Evolutionary conservation across 1,140 invertebrate genomes (phyloP).

Genomic region (Drosophila mojavensis): DNA sequence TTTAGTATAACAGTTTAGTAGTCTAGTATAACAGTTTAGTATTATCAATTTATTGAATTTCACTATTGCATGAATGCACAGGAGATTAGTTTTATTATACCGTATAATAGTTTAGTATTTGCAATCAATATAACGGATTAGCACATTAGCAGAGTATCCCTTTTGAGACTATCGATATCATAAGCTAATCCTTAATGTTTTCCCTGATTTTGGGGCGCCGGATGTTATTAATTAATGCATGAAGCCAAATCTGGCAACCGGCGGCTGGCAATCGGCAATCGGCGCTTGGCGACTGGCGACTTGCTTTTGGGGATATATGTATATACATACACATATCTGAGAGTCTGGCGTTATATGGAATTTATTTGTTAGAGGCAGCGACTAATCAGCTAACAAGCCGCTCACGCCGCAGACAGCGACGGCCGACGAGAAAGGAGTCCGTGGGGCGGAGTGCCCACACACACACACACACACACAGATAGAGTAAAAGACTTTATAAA

Average conservation of each 20-base stretch:
- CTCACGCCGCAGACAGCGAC: constrained; percentile 63
- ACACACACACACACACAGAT: not conserved
- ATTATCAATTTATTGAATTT: too few relatives aligned
- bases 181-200: constrained; percentile 15
- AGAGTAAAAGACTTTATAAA: constrained; percentile 59
- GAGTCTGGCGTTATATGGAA: constrained; percentile 71
- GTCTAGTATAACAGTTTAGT: too few relatives aligned
- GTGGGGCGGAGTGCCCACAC: not conserved
- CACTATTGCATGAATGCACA: too few relatives aligned
- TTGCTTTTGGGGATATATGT: constrained; percentile 36
- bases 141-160: not conserved
- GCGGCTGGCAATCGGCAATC: not conserved
- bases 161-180: not conserved
- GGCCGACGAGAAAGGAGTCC: constrained; percentile 4
- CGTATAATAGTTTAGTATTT: too few relatives aligned
- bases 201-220: constrained; percentile 64
- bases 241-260: constrained; percentile 37
- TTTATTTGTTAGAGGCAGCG: constrained; percentile 77
- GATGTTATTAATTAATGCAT: constrained; percentile 82
- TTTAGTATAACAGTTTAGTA: too few relatives aligned
- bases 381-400: constrained; percentile 78
- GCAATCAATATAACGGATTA: too few relatives aligned
- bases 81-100: too few relatives aligned
- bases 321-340: constrained; percentile 7
- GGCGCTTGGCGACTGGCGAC: constrained; percentile 27